Base-by-base conservation (phyloP, 2,888 invertebrate species). In the Nomada flava region DNA sequence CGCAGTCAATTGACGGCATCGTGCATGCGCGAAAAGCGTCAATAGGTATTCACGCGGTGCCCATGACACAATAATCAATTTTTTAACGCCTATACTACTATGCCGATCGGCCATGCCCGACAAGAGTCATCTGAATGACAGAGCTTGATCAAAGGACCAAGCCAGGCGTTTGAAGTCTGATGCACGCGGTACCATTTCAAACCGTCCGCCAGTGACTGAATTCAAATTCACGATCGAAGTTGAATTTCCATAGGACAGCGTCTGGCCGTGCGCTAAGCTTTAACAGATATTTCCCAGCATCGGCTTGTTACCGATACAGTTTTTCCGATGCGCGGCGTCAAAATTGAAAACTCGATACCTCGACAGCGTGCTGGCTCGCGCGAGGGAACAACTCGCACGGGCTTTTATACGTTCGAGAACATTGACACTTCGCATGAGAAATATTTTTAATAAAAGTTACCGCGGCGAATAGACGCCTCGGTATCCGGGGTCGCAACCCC, bases 61-160 rank as follows among this genome's bases (percentile, higher is more conserved):
- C 84, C 80, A 87, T 86, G 87, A 84, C 87, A 87, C 85, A 85
- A 88, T 84, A 87, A 88, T 88, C 85, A 87, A 81, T 88, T 88
- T 88, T 88, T 88, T 85, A 86, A 76, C 85, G 78, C 79, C 63
- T 55, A 62, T 68, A 68, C 75, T 60, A 59, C 55, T 74, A 76
- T 60, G 76, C 55, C 80, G 79, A 72, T 67, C 79, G 84, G 83
- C 75, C 82, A 79, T 87, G 89, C 89, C 82, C 90, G 92, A 92
- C 92, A 92, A 91, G 92, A 92, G 91, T 91, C 93, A 92, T 93
- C 93, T 90, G 91, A 92, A 91, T 91, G 92, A 92, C 92, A 91
- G 90, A 90, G 90, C 88, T 88, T 93, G 93, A 93, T 93, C 93
- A 93, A 93, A 93, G 93, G 92, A 71, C 89, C 87, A 83, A 82